Evolutionary conservation across 1,140 invertebrate genomes (phyloP).

Genomic region (Parapsyche elsis): DNA sequence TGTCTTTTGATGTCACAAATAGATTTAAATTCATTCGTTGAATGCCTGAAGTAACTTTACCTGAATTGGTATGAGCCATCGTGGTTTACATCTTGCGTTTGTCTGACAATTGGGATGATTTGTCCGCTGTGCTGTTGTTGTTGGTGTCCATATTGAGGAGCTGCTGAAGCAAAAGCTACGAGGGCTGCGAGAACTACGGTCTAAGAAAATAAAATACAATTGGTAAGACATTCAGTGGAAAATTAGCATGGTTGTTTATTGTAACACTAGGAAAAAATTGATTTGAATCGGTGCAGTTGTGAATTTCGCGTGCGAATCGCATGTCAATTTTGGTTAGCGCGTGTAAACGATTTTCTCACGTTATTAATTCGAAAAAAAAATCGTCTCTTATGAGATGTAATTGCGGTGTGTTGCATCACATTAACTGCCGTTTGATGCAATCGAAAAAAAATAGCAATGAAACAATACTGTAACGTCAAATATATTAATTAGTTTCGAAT

Average conservation of each 20-base stretch:
- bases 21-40: not conserved
- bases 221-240: not conserved
- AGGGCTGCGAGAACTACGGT: slow-evolving; percentile 61
- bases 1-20: slow-evolving; percentile 4
- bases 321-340: not conserved
- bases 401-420: not conserved
- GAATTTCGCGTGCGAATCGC: not conserved
- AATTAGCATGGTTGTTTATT: not conserved
- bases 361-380: not conserved
- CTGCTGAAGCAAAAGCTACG: slow-evolving; percentile 60
- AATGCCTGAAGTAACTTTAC: slow-evolving; percentile 58
- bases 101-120: slow-evolving; percentile 68
- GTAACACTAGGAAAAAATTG: not conserved
- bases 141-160: slow-evolving; percentile 61
- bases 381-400: not conserved
- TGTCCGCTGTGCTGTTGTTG: slow-evolving; percentile 57
- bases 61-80: slow-evolving; percentile 77
- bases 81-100: slow-evolving; percentile 72
- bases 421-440: not conserved
- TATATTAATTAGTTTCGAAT: slow-evolving; percentile 11
- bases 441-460: not conserved
- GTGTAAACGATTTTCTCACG: not conserved
- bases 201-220: slow-evolving; percentile 60
- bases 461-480: slow-evolving; percentile 3
- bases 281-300: too few species aligned